These are phyloP conservation scores for Athrips mouffetella DNA, from an alignment of 2,888 invertebrate genomes.

Conservation along the genomic window DNA sequence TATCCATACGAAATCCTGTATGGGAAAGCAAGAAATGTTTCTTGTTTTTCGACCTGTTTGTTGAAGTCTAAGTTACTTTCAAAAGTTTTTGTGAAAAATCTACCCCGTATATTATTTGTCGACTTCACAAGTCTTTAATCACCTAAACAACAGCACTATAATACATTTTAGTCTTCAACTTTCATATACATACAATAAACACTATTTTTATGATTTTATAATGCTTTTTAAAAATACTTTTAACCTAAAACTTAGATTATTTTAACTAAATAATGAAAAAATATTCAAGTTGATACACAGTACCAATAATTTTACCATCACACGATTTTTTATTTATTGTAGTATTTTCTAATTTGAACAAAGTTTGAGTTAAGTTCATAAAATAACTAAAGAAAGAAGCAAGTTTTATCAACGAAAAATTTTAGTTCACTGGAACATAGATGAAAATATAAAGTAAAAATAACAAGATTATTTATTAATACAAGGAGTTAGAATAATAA, in stretches of 20 bases:
- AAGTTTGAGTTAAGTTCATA: conserved; percentile 14
- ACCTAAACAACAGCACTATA: too few relatives aligned
- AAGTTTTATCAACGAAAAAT: conserved; percentile 11
- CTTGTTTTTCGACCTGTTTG: too few relatives aligned
- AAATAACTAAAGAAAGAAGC: conserved; percentile 13
- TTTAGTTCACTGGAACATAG: conserved; percentile 19
- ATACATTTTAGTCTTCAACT: too few relatives aligned
- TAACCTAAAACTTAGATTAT: neutral
- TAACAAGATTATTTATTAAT: conserved; percentile 8
- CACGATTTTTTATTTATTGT: conserved; percentile 24
- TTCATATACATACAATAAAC: too few relatives aligned
- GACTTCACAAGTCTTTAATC: too few relatives aligned
- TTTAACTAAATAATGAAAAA: conserved; percentile 3
- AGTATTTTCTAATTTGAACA: conserved; percentile 24
- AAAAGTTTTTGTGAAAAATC: too few relatives aligned
- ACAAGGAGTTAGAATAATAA: conserved; percentile 9
- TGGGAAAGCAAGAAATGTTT: too few relatives aligned
- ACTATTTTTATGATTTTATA: too few relatives aligned
- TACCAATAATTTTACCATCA: conserved; percentile 53
- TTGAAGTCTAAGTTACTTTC: too few relatives aligned
- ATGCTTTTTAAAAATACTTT: too few relatives aligned
- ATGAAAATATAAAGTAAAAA: conserved; percentile 7
- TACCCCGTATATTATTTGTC: too few relatives aligned
- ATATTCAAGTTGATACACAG: conserved; percentile 46
- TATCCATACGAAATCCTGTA: too few relatives aligned